phyloP scores from a whole-genome alignment of 2,113 vertebrate genomes.

The Platichthys stellatus region DNA sequence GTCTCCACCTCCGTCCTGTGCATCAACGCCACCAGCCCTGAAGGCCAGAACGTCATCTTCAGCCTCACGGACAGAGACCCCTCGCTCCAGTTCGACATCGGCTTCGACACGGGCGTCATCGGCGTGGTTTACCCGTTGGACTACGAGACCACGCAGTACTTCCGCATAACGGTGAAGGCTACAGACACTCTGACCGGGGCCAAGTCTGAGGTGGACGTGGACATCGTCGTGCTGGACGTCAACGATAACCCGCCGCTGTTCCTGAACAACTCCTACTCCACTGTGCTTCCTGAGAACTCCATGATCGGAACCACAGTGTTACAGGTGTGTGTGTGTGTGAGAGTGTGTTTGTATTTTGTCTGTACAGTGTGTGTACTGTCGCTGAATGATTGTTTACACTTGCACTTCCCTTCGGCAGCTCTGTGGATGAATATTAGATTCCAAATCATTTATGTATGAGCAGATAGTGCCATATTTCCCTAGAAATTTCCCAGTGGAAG shows the following conservation, averaged over 20 bases:
- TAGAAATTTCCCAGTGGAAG: conserved; percentile 52
- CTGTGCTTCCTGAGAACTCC: conserved; percentile 90
- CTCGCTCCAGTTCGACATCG: conserved; percentile 91
- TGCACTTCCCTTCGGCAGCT: conserved; percentile 14
- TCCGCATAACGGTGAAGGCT: conserved; percentile 90
- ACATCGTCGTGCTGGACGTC: conserved; percentile 90
- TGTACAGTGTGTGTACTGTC: conserved; percentile 15
- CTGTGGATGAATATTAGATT: conserved; percentile 12
- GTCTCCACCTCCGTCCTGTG: conserved; percentile 87
- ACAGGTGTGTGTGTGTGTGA: conserved; percentile 77
- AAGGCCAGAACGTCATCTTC: conserved; percentile 93
- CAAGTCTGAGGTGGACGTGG: conserved; percentile 92
- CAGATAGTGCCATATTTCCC: conserved; percentile 32
- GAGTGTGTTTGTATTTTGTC: conserved; percentile 12
- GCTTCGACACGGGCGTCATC: conserved; percentile 93
- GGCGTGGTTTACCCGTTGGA: conserved; percentile 90
- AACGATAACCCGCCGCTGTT: conserved; percentile 95
- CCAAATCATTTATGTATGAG: conserved; percentile 47
- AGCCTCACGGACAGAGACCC: conserved; percentile 92
- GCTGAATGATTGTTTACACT: conserved; percentile 42
- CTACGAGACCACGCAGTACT: conserved; percentile 88
- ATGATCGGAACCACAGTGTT: conserved; percentile 92
- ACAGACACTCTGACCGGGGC: conserved; percentile 92
- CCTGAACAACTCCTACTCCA: conserved; percentile 84
- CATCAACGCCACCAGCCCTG: conserved; percentile 93